phyloP scores from a whole-genome alignment of 2,888 invertebrate species.

The Acrobasis repandana region DNA sequence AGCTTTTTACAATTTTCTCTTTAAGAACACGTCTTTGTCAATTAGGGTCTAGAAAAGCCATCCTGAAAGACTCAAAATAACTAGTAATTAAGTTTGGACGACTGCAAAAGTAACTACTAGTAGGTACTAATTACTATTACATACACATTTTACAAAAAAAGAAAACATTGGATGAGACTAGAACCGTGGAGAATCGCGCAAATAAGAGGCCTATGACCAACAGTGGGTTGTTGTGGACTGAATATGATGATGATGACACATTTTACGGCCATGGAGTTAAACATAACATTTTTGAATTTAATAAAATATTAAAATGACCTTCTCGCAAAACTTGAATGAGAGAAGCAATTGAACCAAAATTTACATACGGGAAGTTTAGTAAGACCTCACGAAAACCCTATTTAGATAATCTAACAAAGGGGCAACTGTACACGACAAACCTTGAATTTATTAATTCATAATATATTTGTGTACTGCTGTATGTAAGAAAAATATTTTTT shows the following conservation, averaged over 20 bases:
- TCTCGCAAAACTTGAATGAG: not conserved
- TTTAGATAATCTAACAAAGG: constrained; percentile 5
- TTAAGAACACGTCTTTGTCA: constrained; percentile 39
- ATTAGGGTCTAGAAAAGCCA: constrained; percentile 36
- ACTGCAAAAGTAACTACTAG: not conserved
- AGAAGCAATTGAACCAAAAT: not conserved
- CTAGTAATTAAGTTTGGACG: constrained; percentile 36
- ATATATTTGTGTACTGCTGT: no score
- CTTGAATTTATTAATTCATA: no score
- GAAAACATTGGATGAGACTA: no score
- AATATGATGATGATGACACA: no score
- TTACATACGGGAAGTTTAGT: not conserved
- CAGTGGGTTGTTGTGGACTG: no score
- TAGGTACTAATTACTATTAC: no score
- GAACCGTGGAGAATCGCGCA: no score
- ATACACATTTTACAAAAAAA: no score
- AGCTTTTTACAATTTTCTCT: constrained; percentile 40
- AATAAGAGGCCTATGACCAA: no score
- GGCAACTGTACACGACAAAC: not conserved
- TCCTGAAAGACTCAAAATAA: constrained; percentile 29
- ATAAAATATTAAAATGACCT: not conserved
- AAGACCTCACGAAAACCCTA: not conserved
- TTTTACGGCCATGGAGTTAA: no score
- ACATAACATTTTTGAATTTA: not conserved
- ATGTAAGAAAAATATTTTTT: no score